phyloP scores from a whole-genome alignment of 2,797 vertebrate species.

The Sciurus carolinensis region DNA sequence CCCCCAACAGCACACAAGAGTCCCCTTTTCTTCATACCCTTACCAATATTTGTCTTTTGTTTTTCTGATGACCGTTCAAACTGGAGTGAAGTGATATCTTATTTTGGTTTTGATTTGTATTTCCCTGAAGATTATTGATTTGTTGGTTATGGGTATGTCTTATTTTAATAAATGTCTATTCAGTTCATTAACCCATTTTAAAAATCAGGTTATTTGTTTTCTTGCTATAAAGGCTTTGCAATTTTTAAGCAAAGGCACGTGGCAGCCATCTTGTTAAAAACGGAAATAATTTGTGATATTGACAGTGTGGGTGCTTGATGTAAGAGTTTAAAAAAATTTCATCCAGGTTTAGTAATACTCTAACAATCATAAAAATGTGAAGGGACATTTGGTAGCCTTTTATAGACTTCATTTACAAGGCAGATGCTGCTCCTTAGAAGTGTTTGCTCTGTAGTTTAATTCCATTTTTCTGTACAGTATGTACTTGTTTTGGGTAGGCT shows the following conservation, averaged over 20 bases:
- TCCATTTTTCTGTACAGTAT: slow-evolving; percentile 86
- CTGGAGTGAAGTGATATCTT: neutral
- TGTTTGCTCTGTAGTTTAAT: slow-evolving; percentile 84
- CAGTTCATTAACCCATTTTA: neutral
- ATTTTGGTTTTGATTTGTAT: neutral
- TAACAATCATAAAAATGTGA: slow-evolving; percentile 83
- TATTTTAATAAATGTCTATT: neutral
- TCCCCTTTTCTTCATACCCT: neutral
- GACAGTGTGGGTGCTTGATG: slow-evolving; percentile 78
- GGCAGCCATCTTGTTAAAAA: slow-evolving; percentile 79
- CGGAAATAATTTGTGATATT: slow-evolving; percentile 83
- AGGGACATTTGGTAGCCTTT: slow-evolving; percentile 86
- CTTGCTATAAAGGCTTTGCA: neutral
- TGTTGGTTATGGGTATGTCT: neutral
- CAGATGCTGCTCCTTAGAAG: slow-evolving; percentile 85
- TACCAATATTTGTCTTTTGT: neutral
- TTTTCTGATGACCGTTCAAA: neutral
- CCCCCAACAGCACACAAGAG: neutral
- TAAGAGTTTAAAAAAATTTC: slow-evolving; percentile 75
- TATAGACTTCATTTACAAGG: slow-evolving; percentile 87
- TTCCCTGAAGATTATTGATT: neutral
- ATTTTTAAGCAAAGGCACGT: slow-evolving; percentile 26
- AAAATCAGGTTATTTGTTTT: neutral
- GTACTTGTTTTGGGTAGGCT: slow-evolving; percentile 87
- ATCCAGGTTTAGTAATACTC: slow-evolving; percentile 84